phyloP scores from a whole-genome alignment of 2,888 invertebrate species.

The Ophion costatus region DNA sequence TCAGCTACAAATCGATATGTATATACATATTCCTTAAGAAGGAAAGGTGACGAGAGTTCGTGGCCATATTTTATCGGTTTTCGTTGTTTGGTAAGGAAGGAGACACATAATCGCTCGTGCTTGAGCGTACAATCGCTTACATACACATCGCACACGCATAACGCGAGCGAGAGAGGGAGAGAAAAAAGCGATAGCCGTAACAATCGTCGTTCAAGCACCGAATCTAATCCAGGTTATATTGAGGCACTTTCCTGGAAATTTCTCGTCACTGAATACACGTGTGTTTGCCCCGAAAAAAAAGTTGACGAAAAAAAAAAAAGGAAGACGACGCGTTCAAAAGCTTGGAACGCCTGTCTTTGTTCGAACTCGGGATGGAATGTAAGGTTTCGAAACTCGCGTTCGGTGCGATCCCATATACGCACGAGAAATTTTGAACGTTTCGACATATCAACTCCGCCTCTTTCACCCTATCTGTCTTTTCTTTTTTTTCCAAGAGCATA shows the following conservation, averaged over 20 bases:
- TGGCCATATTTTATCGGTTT: conserved; percentile 55
- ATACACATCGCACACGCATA: conserved; percentile 1
- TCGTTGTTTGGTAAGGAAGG: conserved; percentile 44
- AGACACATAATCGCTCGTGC: conserved; percentile 39
- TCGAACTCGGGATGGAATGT: conserved; percentile 50
- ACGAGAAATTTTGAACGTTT: conserved; percentile 29
- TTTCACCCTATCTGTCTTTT: not conserved
- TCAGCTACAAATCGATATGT: not conserved
- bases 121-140: conserved; percentile 46
- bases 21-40: not conserved
- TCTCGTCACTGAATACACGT: conserved; percentile 54
- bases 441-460: not conserved
- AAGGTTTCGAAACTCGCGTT: conserved; percentile 42
- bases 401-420: conserved; percentile 17
- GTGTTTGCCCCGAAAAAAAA: conserved; percentile 56
- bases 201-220: conserved; percentile 60
- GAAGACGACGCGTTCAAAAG: conserved; percentile 8
- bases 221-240: conserved; percentile 66
- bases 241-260: conserved; percentile 62
- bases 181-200: conserved; percentile 55
- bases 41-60: conserved; percentile 57
- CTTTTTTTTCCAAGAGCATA: conserved; percentile 11
- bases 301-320: conserved; percentile 3
- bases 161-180: not conserved
- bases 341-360: conserved; percentile 54